Percentiles rank a stretch among this genome's conserved stretches.
These are phyloP conservation scores for Macaria notata DNA, from an alignment of 2,888 invertebrate species.

Conservation along the genomic window DNA sequence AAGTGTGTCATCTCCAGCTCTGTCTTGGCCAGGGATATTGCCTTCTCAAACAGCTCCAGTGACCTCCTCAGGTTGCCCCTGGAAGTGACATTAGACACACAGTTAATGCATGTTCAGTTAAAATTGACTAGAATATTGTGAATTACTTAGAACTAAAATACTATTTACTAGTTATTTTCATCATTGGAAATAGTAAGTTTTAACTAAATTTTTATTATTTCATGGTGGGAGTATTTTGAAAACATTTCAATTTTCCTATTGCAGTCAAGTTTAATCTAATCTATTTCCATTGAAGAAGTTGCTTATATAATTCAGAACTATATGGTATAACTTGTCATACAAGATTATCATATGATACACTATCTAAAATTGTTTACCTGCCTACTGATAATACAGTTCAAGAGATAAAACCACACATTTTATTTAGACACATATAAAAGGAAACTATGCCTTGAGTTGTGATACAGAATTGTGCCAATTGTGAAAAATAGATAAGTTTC, in stretches of 20 bases:
- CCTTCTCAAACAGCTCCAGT: slow-evolving; percentile 93
- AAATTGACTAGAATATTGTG: not conserved
- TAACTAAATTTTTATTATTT: too few species aligned
- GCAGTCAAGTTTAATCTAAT: not conserved
- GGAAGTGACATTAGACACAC: slow-evolving; percentile 53
- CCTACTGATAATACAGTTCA: slow-evolving; percentile 29
- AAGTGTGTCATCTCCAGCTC: slow-evolving; percentile 95
- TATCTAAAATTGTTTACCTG: slow-evolving; percentile 34
- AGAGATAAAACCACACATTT: slow-evolving; percentile 22
- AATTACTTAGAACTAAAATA: too few species aligned
- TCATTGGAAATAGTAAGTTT: too few species aligned
- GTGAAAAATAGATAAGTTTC: slow-evolving; percentile 1
- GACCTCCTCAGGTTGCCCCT: slow-evolving; percentile 93
- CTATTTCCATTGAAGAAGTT: slow-evolving; percentile 10
- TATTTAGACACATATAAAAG: slow-evolving; percentile 2
- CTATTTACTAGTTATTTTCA: too few species aligned
- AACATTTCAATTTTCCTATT: too few species aligned
- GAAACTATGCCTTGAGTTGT: not conserved
- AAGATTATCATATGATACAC: slow-evolving; percentile 16
- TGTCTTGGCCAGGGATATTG: slow-evolving; percentile 92
- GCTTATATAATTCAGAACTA: slow-evolving; percentile 12
- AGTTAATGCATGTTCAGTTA: not conserved
- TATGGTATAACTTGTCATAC: slow-evolving; percentile 8
- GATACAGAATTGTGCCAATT: too few species aligned
- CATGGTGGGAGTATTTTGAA: too few species aligned